phyloP scores from a whole-genome alignment of 2,888 invertebrate genomes.

The Lithosia quadra region DNA sequence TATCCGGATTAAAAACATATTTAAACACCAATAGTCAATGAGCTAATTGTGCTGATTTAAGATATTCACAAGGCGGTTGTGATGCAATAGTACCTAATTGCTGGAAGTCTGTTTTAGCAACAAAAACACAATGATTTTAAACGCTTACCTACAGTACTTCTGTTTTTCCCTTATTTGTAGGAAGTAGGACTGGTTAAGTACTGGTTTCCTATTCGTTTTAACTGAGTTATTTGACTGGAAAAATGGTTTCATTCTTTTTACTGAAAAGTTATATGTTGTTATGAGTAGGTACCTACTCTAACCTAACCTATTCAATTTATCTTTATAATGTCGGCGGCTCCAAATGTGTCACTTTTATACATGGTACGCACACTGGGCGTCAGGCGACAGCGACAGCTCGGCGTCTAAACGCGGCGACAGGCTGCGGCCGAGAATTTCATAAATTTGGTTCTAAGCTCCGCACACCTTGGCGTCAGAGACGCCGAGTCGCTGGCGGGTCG shows the following conservation, averaged over 20 bases:
- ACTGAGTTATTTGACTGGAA: not conserved
- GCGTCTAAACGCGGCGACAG: no score
- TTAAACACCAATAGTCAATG: not conserved
- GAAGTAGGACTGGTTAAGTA: not conserved
- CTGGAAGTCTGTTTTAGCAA: not conserved
- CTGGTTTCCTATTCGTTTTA: not conserved
- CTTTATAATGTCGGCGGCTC: not conserved
- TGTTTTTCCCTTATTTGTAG: not conserved
- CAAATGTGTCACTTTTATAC: no score
- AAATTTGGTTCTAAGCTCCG: no score
- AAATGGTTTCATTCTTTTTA: not conserved
- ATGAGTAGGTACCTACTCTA: no score
- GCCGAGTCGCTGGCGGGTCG: no score
- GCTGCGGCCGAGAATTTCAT: no score
- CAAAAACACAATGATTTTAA: not conserved
- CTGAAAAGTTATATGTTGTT: not conserved
- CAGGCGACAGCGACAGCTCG: no score
- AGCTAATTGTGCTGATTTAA: not conserved
- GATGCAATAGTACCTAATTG: not conserved
- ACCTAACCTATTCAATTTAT: no score
- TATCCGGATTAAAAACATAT: conserved; percentile 2
- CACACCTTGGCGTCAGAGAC: no score
- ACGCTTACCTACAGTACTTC: not conserved
- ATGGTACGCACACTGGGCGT: no score
- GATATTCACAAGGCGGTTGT: not conserved